phyloP scores from a whole-genome alignment of 2,797 vertebrate genomes.

The Cuculus canorus region DNA sequence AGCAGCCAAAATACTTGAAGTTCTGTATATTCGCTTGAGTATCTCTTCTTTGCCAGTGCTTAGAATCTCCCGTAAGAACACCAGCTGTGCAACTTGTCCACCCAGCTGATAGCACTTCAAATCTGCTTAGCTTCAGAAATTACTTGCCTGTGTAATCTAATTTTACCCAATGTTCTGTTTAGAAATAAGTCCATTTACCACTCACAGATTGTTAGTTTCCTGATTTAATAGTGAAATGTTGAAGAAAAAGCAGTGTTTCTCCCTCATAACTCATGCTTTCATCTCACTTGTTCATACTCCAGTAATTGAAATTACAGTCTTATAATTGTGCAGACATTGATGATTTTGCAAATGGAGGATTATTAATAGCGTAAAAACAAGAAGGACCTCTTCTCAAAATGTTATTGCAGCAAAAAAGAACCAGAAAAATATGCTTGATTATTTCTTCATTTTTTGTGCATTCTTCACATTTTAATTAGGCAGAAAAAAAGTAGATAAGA shows the following conservation, averaged over 20 bases:
- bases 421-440: conserved; percentile 64
- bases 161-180: conserved; percentile 66
- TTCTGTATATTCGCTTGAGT: not conserved
- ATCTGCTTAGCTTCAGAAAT: conserved; percentile 71
- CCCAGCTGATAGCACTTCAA: conserved; percentile 70
- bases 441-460: conserved; percentile 40
- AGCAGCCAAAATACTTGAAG: conserved; percentile 28
- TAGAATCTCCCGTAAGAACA: conserved; percentile 20
- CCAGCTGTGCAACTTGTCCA: conserved; percentile 60
- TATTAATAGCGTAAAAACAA: conserved; percentile 63
- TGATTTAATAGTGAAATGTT: conserved; percentile 65
- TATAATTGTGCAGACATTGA: conserved; percentile 62
- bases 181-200: conserved; percentile 70
- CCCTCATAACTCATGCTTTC: conserved; percentile 66
- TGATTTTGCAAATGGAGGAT: conserved; percentile 67
- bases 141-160: conserved; percentile 69
- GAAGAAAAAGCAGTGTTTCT: conserved; percentile 64
- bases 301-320: conserved; percentile 68
- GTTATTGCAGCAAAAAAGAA: conserved; percentile 55
- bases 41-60: not conserved
- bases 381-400: conserved; percentile 60
- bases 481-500: conserved; percentile 51
- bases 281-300: conserved; percentile 64
- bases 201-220: conserved; percentile 66
- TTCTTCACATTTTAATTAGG: conserved; percentile 66